Percentiles rank a stretch among this genome's conserved stretches.
Evolutionary conservation across 92 coral and sea anemone genomes (phyloP).

Genomic region (Porites cylindrica): DNA sequence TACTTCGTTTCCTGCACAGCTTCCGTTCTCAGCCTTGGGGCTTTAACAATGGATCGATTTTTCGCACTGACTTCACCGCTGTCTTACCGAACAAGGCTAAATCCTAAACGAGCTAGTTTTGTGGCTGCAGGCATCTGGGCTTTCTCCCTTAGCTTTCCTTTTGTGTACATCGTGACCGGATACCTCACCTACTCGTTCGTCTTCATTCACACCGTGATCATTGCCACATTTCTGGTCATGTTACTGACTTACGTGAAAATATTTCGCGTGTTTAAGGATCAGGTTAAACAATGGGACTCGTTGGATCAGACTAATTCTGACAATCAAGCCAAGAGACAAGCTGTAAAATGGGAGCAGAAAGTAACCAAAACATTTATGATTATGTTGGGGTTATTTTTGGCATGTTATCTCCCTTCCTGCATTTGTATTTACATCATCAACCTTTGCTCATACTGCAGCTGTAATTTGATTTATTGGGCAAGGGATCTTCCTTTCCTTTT

Average conservation of each 20-base stretch:
- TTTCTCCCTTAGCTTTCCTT: constrained; percentile 72
- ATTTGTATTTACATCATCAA: constrained; percentile 84
- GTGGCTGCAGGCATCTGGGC: constrained; percentile 76
- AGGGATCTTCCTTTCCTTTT: constrained; percentile 81
- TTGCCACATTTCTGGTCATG: constrained; percentile 56
- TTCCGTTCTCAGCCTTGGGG: constrained; percentile 81
- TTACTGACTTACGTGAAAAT: constrained; percentile 63
- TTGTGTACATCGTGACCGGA: constrained; percentile 72
- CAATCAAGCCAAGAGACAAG: constrained; percentile 42
- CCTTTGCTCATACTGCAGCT: constrained; percentile 76
- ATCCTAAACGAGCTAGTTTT: constrained; percentile 67
- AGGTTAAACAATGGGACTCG: constrained; percentile 55
- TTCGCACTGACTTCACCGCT: constrained; percentile 77
- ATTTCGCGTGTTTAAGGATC: constrained; percentile 55
- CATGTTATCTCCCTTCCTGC: constrained; percentile 75
- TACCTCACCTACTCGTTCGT: constrained; percentile 72
- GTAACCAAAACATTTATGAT: constrained; percentile 83
- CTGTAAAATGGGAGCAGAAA: constrained; percentile 71
- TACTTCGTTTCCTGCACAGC: constrained; percentile 85
- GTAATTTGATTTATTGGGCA: constrained; percentile 75
- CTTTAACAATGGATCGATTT: constrained; percentile 83
- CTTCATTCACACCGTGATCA: constrained; percentile 62
- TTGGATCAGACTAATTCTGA: constrained; percentile 36
- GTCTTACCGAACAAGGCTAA: constrained; percentile 67
- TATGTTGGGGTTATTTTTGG: constrained; percentile 66